Evolutionary conservation across 2,888 invertebrate genomes (phyloP), one percentile per base, ranked within the genome.

Genomic region (Drosophila greeni): DNA sequence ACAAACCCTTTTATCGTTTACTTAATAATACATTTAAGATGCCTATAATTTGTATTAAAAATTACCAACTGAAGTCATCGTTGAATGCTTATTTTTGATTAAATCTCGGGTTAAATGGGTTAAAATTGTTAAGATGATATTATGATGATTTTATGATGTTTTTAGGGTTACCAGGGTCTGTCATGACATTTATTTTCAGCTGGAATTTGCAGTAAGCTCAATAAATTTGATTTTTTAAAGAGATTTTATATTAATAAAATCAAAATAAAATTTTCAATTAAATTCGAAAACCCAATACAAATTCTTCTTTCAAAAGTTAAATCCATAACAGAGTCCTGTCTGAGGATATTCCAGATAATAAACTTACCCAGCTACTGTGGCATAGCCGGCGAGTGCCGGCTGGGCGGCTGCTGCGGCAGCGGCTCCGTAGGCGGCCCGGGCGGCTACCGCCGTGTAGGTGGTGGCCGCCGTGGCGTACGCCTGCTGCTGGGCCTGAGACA

Each of bases 401-500:
- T 89, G 89, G 66, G 89, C 85, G 72, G 89, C 92, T 73, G 92
- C 92, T 71, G 92, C 93, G 67, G 95, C 94, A 76, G 92, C 93
- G 67, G 94, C 94, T 80, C 93, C 93, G 83, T 94, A 94, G 76
- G 95, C 95, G 75, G 95, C 95, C 78, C 95, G 91, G 75, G 95
- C 95, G 75, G 95, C 95, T 34, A 95, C 95, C 70, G 95, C 95
- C 87, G 95, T 95, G 90, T 95, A 95, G 74, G 94, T 94, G 59
- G 95, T 95, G 82, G 95, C 95, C 71, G 95, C 95, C 66, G 95
- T 95, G 87, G 95, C 95, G 87, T 95, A 95, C 84, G 94, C 94
- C 91, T 95, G 95, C 91, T 95, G 95, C 91, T 95, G 95, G 89
- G 95, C 94, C 89, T 88, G 87, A 73, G 88, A 94, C 90, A 94